These are phyloP conservation scores for honey bee (Apis mellifera) DNA, from an alignment of 1,140 invertebrate species.

Conservation along the genomic window Amel_HAv3.1 CM009933.2:12751001-12751500, in stretches of 20 bases:
- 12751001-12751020: too few relatives aligned
- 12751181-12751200: constrained; percentile 65
- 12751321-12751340: constrained; percentile 13
- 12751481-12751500: too few relatives aligned
- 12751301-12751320: constrained; percentile 12
- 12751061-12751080: not conserved
- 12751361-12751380: not conserved
- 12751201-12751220: constrained; percentile 65
- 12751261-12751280: constrained; percentile 50
- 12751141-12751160: constrained; percentile 64
- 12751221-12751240: constrained; percentile 67
- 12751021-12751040: not conserved
- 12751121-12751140: constrained; percentile 62
- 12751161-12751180: constrained; percentile 66
- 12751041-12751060: not conserved
- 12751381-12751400: not conserved
- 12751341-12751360: constrained; percentile 41
- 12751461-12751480: too few relatives aligned
- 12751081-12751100: constrained; percentile 32
- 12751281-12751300: constrained; percentile 31
- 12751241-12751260: constrained; percentile 62
- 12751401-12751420: too few relatives aligned
- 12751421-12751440: too few relatives aligned
- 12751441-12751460: too few relatives aligned
- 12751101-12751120: constrained; percentile 56